These are phyloP conservation scores for Hirtodrosophila cameraria DNA, from an alignment of 2,888 invertebrate species.

Conservation along the genomic window DNA sequence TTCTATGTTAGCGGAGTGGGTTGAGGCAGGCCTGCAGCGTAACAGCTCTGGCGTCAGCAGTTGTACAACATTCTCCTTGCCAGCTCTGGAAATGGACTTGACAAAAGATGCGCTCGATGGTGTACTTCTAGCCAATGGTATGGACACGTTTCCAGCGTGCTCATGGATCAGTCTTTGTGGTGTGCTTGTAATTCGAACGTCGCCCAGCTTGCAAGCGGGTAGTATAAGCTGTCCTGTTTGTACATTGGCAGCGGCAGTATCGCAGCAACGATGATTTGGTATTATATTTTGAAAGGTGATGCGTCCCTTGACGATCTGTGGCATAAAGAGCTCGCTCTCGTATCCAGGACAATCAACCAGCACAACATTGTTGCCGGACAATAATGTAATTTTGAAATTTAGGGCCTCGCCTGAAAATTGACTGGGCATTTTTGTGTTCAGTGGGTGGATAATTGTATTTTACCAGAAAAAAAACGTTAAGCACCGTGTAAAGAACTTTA, in stretches of 20 bases:
- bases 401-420: constrained; percentile 6
- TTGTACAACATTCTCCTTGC: constrained; percentile 45
- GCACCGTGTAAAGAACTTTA: neutral
- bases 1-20: no score
- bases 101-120: constrained; percentile 25
- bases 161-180: constrained; percentile 11
- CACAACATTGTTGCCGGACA: constrained; percentile 75
- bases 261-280: constrained; percentile 71
- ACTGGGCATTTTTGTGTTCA: constrained; percentile 26
- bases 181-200: constrained; percentile 3
- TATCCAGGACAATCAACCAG: constrained; percentile 69
- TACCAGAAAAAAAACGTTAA: neutral
- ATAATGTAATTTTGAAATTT: constrained; percentile 69
- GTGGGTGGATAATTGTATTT: constrained; percentile 6
- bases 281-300: constrained; percentile 77
- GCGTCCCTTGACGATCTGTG: constrained; percentile 75
- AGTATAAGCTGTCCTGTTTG: constrained; percentile 19
- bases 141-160: neutral
- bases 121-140: constrained; percentile 60
- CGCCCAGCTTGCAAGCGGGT: constrained; percentile 9
- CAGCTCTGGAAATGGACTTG: neutral
- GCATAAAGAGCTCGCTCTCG: constrained; percentile 80
- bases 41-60: constrained; percentile 45
- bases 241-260: constrained; percentile 23
- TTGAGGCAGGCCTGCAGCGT: constrained; percentile 36